Evolutionary conservation across 2,888 invertebrate genomes (phyloP), one percentile per base, ranked within the genome.

Genomic region (Balanococcus diminutus): DNA sequence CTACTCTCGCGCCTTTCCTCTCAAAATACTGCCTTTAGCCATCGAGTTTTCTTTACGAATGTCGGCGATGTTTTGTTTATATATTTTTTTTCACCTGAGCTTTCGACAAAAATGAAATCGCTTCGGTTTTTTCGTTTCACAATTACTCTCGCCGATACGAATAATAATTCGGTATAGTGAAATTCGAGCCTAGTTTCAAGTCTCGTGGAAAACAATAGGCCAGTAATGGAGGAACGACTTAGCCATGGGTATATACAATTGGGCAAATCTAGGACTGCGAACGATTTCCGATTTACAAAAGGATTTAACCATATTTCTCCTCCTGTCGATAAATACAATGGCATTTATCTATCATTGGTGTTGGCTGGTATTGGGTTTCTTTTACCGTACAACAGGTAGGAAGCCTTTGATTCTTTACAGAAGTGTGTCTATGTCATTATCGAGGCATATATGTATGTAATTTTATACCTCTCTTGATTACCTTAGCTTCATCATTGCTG

Each of bases 301-400:
- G 91, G 91, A 86, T 91, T 92, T 87, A 90, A 91, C 87, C 92
- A 93, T 88, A 91, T 93, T 61, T 93, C 93, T 81, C 94, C 94
- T 51, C 94, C 95, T 8, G 92, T 93, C 75, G 95, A 95, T 90
- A 91, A 92, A 88, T 93, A 92, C 90, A 93, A 94, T 90, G 92
- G 93, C 84, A 93, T 96, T 87, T 96, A 95, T 89, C 89, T 94
- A 87, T 93, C 94, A 0, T 92, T 97, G 87, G 92, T 96, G 85
- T 91, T 96, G 86, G 96, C 96, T 36, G 97, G 97, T 19, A 94
- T 95, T 88, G 97, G 97, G 72, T 97, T 97, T 89, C 92, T 97
- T 82, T 92, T 97, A 87, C 97, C 97, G 11, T 97, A 96, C 91
- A 97, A 97, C 92, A 96, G 96, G 96, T 96, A 90, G n/a, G 22